Percentiles rank a stretch among this genome's conserved stretches.
Conservation (phyloP, 1,140 invertebrate genomes). For the Tenebrio molitor region DNA sequence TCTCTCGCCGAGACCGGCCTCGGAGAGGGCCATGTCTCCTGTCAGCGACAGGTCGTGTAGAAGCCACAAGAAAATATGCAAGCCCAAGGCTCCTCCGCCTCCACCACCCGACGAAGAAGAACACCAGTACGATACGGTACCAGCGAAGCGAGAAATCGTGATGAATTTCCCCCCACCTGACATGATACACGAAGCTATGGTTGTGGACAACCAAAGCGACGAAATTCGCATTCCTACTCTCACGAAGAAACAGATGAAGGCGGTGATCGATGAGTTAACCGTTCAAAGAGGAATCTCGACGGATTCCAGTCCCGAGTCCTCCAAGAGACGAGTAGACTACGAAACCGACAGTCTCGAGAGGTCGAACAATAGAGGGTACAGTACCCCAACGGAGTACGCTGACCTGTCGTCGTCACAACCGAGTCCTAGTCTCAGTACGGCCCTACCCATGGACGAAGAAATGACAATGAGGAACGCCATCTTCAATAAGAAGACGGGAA, state of each 20-base stretch:
- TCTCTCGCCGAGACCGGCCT: conserved; percentile 58
- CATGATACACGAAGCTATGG: conserved; percentile 75
- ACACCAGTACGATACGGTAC: conserved; percentile 61
- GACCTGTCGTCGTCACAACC: conserved; percentile 77
- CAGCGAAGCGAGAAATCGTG: conserved; percentile 5
- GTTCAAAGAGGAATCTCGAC: conserved; percentile 57
- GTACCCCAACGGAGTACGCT: conserved; percentile 74
- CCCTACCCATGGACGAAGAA: conserved; percentile 82
- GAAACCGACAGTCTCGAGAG: conserved; percentile 86
- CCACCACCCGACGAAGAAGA: conserved; percentile 47
- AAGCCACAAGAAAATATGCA: conserved; percentile 41
- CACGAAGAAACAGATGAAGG: conserved; percentile 71
- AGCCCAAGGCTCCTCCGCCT: conserved; percentile 52
- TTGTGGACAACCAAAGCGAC: conserved; percentile 62
- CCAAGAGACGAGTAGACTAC: conserved; percentile 71
- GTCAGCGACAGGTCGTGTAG: not conserved
- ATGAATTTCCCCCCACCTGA: conserved; percentile 67
- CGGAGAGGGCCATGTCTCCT: conserved; percentile 49
- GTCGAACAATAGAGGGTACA: conserved; percentile 67
- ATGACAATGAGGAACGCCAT: conserved; percentile 82
- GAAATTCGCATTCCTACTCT: conserved; percentile 54
- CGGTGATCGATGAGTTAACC: conserved; percentile 71
- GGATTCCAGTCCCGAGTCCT: conserved; percentile 5
- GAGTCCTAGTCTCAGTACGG: conserved; percentile 77
- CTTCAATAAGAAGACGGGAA: conserved; percentile 71